These are phyloP conservation scores for Hippocampus abdominalis DNA, from an alignment of 2,113 vertebrate species.

Conservation along the genomic window DNA sequence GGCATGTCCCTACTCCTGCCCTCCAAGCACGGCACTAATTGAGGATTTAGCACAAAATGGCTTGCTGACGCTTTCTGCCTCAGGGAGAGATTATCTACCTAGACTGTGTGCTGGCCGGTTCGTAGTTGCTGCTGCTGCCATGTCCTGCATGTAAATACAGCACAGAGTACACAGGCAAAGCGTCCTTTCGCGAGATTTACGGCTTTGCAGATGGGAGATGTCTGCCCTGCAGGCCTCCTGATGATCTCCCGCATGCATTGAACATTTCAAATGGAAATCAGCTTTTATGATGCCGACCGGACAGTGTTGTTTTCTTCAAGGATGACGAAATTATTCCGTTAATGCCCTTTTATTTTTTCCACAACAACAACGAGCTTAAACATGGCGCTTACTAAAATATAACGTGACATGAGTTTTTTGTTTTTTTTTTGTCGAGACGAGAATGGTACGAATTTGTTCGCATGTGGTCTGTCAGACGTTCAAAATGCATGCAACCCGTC, in stretches of 20 bases:
- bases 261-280: not conserved
- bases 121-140: constrained; percentile 11
- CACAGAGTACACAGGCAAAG: constrained; percentile 20
- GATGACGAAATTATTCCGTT: too few species aligned
- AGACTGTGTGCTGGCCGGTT: constrained; percentile 9
- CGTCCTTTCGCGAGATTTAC: constrained; percentile 35
- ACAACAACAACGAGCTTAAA: too few species aligned
- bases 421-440: too few species aligned
- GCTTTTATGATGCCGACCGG: not conserved
- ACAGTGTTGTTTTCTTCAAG: too few species aligned
- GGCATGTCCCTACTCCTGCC: constrained; percentile 1
- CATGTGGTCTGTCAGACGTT: too few species aligned
- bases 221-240: not conserved
- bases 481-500: too few species aligned
- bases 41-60: constrained; percentile 31
- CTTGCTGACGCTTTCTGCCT: constrained; percentile 39
- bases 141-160: constrained; percentile 23
- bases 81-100: constrained; percentile 44
- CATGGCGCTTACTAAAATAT: too few species aligned
- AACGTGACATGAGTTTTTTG: too few species aligned
- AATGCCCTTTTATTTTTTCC: too few species aligned
- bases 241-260: not conserved
- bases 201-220: not conserved
- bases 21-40: constrained; percentile 30
- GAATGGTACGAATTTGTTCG: too few species aligned